phyloP scores from a whole-genome alignment of 2,113 vertebrate species.

The Planiliza haematocheilus region DNA sequence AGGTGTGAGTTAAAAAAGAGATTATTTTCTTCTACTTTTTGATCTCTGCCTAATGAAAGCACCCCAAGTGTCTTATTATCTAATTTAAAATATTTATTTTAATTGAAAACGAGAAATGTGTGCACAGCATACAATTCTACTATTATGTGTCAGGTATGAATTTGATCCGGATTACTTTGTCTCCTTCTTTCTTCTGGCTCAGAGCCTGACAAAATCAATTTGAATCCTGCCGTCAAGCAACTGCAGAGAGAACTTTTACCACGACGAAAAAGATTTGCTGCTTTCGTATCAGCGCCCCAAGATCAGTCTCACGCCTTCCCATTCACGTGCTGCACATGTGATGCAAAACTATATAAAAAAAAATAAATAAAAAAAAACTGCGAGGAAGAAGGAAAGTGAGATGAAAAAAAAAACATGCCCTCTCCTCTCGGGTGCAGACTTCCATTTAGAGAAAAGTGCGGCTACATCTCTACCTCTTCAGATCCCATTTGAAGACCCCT shows the following conservation, averaged over 20 bases:
- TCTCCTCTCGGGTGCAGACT: slow-evolving; percentile 43
- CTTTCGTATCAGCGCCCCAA: not conserved
- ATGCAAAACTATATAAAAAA: slow-evolving; percentile 21
- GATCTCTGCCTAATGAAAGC: no score
- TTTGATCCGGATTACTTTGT: not conserved
- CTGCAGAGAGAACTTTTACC: not conserved
- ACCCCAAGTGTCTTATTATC: no score
- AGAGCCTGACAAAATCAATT: not conserved
- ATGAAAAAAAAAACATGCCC: slow-evolving; percentile 6
- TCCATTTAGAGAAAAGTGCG: slow-evolving; percentile 63
- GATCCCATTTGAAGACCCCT: slow-evolving; percentile 62
- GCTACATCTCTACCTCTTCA: slow-evolving; percentile 60
- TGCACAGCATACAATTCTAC: not conserved
- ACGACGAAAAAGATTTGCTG: not conserved
- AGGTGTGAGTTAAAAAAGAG: no score
- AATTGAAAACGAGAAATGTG: slow-evolving; percentile 3
- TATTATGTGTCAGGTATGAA: not conserved
- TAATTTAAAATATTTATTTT: no score
- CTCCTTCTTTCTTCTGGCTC: not conserved
- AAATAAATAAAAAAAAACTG: not conserved
- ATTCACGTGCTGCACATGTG: not conserved
- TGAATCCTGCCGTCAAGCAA: slow-evolving; percentile 8
- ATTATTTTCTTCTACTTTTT: not conserved
- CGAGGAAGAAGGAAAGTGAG: slow-evolving; percentile 5
- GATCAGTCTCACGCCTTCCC: not conserved